Conservation (phyloP, 2,797 vertebrate species). For the Eospalax fontanierii region DNA sequence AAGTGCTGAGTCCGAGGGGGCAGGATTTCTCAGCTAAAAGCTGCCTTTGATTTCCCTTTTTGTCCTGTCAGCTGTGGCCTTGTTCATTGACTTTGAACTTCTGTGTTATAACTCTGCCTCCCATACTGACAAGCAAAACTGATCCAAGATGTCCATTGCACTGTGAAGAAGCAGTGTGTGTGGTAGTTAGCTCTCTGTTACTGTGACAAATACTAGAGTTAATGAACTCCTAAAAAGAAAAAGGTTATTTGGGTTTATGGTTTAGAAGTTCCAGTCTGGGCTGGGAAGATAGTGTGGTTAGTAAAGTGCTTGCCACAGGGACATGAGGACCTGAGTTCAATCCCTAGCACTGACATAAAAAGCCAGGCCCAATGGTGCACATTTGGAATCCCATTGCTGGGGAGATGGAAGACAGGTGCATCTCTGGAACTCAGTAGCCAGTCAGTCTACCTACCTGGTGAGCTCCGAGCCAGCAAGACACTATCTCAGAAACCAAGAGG, state of each 20-base stretch:
- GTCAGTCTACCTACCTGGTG: not conserved
- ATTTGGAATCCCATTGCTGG: not conserved
- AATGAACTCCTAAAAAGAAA: not conserved
- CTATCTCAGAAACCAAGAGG: not conserved
- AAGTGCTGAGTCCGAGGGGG: conserved; percentile 47
- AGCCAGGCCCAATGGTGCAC: not conserved
- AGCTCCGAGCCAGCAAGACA: not conserved
- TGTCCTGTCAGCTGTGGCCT: not conserved
- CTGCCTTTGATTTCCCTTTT: conserved; percentile 30
- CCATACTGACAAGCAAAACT: not conserved
- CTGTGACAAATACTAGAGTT: not conserved
- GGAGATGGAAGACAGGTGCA: not conserved
- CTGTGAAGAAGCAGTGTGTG: not conserved
- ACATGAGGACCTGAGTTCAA: not conserved
- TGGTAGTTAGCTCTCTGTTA: not conserved
- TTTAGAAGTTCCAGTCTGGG: not conserved
- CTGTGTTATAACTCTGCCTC: not conserved
- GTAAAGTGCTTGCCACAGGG: not conserved
- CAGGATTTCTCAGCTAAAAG: conserved; percentile 41
- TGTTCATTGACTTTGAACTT: not conserved
- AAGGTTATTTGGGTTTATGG: not conserved
- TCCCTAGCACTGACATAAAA: not conserved
- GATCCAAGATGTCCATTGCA: not conserved
- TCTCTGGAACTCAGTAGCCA: not conserved
- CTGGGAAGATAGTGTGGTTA: not conserved